Evolutionary conservation across 2,888 invertebrate genomes (phyloP).

Genomic region (Drosophila algonquin): DNA sequence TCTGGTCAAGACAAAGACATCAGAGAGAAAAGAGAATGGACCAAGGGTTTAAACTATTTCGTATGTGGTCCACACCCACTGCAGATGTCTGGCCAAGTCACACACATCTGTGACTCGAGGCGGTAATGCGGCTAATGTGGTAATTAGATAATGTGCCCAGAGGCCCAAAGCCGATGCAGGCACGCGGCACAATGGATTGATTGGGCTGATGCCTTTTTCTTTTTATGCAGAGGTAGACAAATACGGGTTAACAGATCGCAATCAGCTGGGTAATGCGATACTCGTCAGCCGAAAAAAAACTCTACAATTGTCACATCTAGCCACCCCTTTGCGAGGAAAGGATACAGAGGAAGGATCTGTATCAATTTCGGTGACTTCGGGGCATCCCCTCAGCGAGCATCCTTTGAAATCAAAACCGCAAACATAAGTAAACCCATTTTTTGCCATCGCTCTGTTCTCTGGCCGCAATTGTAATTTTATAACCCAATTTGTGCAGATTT

Average conservation of each 20-base stretch:
- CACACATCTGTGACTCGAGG: constrained; percentile 5
- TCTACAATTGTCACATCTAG: constrained; percentile 44
- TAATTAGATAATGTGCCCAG: constrained; percentile 69
- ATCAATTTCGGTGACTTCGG: constrained; percentile 66
- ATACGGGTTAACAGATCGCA: constrained; percentile 69
- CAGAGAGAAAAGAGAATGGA: constrained; percentile 34
- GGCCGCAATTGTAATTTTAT: constrained; percentile 74
- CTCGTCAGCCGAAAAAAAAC: constrained; percentile 13
- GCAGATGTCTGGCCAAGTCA: constrained; percentile 56
- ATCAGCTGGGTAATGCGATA: constrained; percentile 69
- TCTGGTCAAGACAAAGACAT: constrained; percentile 68
- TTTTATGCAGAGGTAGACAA: constrained; percentile 21
- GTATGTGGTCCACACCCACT: constrained; percentile 63
- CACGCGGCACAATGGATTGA: constrained; percentile 57
- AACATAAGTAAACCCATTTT: constrained; percentile 68
- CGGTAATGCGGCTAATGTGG: constrained; percentile 62
- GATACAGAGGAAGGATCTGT: constrained; percentile 40
- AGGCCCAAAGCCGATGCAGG: constrained; percentile 47
- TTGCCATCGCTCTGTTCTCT: constrained; percentile 20
- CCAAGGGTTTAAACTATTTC: constrained; percentile 62
- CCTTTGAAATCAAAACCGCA: constrained; percentile 74
- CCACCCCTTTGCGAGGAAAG: constrained; percentile 61
- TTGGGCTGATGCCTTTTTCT: constrained; percentile 7
- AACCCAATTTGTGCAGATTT: constrained; percentile 66
- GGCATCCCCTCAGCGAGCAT: constrained; percentile 66